Conservation (phyloP, 2,888 invertebrate species). For the Megaustenia siamemsis region DNA sequence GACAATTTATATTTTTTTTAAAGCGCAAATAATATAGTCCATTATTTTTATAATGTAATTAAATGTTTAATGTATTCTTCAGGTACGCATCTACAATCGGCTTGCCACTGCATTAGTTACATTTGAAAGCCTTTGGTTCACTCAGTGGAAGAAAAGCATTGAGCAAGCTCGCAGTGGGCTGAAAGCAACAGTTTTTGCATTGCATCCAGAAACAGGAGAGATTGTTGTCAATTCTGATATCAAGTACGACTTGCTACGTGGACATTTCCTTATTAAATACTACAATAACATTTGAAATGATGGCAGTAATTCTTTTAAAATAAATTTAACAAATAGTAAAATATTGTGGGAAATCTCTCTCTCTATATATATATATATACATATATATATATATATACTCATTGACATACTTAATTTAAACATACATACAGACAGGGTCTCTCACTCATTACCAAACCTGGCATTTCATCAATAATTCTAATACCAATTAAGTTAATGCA, state of each 20-base stretch:
- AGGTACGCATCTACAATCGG: conserved; percentile 73
- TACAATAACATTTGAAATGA: background rate
- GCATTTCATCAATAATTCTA: too few species aligned
- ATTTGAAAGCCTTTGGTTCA: conserved; percentile 79
- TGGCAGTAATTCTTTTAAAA: too few species aligned
- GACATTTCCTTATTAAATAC: background rate
- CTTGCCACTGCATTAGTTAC: conserved; percentile 78
- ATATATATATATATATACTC: too few species aligned
- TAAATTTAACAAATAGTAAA: too few species aligned
- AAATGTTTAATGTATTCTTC: background rate
- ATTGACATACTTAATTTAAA: too few species aligned
- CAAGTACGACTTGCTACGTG: conserved; percentile 63
- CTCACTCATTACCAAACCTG: too few species aligned
- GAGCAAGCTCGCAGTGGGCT: conserved; percentile 77
- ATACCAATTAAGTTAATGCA: too few species aligned
- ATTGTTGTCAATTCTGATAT: conserved; percentile 79
- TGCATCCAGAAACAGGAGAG: conserved; percentile 74
- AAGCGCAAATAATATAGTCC: too few species aligned
- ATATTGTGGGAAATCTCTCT: too few species aligned
- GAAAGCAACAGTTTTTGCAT: conserved; percentile 76
- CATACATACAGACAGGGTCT: too few species aligned
- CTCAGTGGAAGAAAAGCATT: conserved; percentile 77
- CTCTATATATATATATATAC: too few species aligned
- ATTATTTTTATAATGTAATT: background rate
- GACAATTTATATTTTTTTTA: too few species aligned